Percentiles rank a stretch among this genome's conserved stretches.
phyloP scores from a whole-genome alignment of 2,797 vertebrate species.

The Lepus townsendii region DNA sequence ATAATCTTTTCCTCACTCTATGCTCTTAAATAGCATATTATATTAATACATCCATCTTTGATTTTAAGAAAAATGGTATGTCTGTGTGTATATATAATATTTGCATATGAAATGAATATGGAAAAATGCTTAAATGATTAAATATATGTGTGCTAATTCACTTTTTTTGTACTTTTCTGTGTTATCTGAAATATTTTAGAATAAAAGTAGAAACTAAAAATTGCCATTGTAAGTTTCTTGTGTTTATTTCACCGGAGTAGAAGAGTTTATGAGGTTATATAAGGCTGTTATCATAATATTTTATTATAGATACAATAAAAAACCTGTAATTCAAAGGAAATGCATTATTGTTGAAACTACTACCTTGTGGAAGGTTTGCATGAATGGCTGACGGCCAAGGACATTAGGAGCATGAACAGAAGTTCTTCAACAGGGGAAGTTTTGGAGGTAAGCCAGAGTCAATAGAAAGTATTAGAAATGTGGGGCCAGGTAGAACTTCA shows the following conservation, averaged over 20 bases:
- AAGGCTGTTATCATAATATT: slow-evolving; percentile 66
- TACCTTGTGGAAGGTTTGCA: not conserved
- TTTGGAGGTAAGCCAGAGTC: not conserved
- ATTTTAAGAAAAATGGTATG: too few species aligned
- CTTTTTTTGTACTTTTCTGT: too few species aligned
- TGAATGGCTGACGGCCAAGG: not conserved
- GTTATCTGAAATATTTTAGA: too few species aligned
- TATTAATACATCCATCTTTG: too few species aligned
- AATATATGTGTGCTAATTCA: too few species aligned
- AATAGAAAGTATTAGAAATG: not conserved
- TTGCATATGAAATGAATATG: too few species aligned
- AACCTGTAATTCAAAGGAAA: not conserved
- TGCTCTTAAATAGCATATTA: too few species aligned
- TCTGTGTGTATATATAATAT: too few species aligned
- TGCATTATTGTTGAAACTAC: not conserved
- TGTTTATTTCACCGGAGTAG: slow-evolving; percentile 80
- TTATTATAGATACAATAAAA: slow-evolving; percentile 41
- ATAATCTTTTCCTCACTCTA: too few species aligned
- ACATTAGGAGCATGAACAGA: not conserved
- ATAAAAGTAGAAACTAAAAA: slow-evolving; percentile 75
- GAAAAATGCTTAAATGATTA: too few species aligned
- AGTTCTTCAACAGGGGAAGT: not conserved
- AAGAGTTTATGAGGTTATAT: slow-evolving; percentile 75
- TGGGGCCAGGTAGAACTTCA: not conserved
- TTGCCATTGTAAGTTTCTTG: slow-evolving; percentile 82